Evolutionary conservation across 1,140 invertebrate genomes (phyloP).

Genomic region (Bombus confusus): DNA sequence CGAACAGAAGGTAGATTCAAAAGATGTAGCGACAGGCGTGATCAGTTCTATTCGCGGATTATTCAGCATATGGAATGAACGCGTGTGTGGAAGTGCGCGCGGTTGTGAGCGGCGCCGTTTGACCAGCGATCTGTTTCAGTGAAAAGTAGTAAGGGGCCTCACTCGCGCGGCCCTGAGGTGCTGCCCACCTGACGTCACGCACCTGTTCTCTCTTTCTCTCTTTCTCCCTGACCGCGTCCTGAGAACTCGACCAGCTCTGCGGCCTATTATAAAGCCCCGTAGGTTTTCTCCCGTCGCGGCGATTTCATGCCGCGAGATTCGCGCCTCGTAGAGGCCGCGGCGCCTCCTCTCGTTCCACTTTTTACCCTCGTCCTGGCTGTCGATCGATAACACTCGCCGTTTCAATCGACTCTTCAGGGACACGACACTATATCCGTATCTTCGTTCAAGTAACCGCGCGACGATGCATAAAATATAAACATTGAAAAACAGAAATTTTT

Average conservation of each 20-base stretch:
- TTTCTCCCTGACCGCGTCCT: constrained; percentile 48
- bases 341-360: constrained; percentile 52
- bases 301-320: constrained; percentile 74
- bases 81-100: constrained; percentile 30
- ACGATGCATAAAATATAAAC: neutral
- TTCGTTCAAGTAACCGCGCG: neutral
- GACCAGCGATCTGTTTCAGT: constrained; percentile 66
- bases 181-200: constrained; percentile 82
- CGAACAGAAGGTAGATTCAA: neutral
- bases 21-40: neutral
- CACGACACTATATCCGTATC: neutral
- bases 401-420: neutral
- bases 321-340: constrained; percentile 64
- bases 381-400: constrained; percentile 4
- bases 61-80: constrained; percentile 5
- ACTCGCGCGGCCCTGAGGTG: constrained; percentile 77
- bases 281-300: constrained; percentile 61
- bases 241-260: constrained; percentile 64
- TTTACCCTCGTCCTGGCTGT: constrained; percentile 12
- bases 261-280: constrained; percentile 66
- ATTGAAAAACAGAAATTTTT: neutral
- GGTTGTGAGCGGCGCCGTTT: constrained; percentile 57
- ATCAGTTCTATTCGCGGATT: constrained; percentile 22
- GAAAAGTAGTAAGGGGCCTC: constrained; percentile 56
- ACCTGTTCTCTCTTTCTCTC: constrained; percentile 79